A percentile compares a stretch with the other conserved stretches of the same genome.
Conservation (phyloP, 2,888 invertebrate genomes). For the Rhamnusium bicolor region DNA sequence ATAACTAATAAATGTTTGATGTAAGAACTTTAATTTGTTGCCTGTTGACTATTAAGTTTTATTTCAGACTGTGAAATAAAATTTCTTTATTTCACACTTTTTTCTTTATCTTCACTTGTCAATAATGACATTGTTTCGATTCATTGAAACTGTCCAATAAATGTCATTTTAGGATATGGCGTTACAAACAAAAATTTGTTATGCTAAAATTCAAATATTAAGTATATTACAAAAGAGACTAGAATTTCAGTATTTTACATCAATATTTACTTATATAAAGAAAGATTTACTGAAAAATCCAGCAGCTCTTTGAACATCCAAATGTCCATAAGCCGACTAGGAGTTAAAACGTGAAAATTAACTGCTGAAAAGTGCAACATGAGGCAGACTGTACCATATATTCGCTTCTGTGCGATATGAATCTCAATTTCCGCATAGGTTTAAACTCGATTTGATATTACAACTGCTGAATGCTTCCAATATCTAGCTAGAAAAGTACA, state of each 20-base stretch:
- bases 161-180: too few relatives aligned
- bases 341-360: slow-evolving; percentile 22
- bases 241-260: neutral
- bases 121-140: too few relatives aligned
- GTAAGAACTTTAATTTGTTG: too few relatives aligned
- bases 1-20: too few relatives aligned
- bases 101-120: too few relatives aligned
- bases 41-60: too few relatives aligned
- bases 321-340: neutral
- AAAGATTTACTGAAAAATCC: neutral
- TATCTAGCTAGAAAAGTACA: slow-evolving; percentile 2
- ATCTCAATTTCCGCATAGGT: slow-evolving; percentile 45
- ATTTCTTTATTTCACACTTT: too few relatives aligned
- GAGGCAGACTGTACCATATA: slow-evolving; percentile 16
- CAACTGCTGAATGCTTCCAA: neutral
- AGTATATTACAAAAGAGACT: too few relatives aligned
- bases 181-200: too few relatives aligned
- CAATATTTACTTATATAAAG: neutral
- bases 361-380: slow-evolving; percentile 31
- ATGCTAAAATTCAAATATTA: too few relatives aligned
- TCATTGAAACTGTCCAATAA: too few relatives aligned
- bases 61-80: too few relatives aligned
- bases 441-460: slow-evolving; percentile 43
- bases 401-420: slow-evolving; percentile 37
- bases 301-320: neutral